These are phyloP conservation scores for Passer montanus DNA, from an alignment of 2,113 vertebrate species.

Conservation along the genomic window DNA sequence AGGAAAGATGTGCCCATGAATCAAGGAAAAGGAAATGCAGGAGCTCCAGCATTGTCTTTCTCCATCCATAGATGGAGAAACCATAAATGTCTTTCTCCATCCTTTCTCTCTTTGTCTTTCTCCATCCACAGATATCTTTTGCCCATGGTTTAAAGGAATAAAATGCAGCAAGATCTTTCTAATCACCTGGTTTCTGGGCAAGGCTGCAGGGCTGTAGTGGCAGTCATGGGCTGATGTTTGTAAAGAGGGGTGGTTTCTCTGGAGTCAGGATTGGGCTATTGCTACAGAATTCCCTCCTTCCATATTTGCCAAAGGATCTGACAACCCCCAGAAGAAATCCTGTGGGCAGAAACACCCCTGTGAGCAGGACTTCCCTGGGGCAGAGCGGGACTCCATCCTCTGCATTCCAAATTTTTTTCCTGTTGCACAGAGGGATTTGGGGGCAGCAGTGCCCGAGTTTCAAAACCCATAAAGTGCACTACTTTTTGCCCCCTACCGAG, in stretches of 20 bases:
- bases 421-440: background rate
- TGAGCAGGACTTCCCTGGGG: background rate
- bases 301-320: background rate
- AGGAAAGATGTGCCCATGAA: background rate
- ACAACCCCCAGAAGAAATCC: background rate
- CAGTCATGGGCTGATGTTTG: accelerated
- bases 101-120: background rate
- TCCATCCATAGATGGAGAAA: background rate
- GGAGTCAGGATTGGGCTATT: background rate
- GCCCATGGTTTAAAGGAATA: background rate
- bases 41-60: background rate
- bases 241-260: background rate
- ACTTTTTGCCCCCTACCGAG: background rate
- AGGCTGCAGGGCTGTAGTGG: background rate
- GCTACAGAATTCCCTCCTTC: background rate
- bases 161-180: background rate
- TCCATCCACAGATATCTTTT: background rate
- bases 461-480: background rate
- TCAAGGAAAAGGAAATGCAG: background rate
- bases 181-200: too few relatives aligned
- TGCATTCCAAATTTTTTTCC: background rate
- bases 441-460: background rate
- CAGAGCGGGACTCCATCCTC: background rate
- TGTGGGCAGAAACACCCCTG: background rate
- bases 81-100: background rate